Conservation (phyloP, 2,888 invertebrate species). For the Dorcus hopei region DNA sequence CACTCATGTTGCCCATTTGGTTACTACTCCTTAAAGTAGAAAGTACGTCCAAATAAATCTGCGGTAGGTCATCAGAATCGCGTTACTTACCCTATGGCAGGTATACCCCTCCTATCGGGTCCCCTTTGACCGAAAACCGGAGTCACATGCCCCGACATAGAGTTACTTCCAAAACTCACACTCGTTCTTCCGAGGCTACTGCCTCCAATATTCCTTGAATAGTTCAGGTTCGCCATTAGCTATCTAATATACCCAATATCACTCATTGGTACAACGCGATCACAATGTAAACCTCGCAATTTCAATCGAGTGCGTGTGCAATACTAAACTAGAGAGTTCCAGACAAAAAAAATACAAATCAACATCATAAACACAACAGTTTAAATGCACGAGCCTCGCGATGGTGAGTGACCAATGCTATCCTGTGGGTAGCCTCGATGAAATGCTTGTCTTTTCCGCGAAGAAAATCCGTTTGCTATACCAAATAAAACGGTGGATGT, state of each 20-base stretch:
- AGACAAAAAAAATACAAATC: constrained; percentile 38
- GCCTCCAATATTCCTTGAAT: constrained; percentile 86
- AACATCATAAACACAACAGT: constrained; percentile 36
- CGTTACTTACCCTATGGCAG: constrained; percentile 49
- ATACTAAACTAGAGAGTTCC: constrained; percentile 26
- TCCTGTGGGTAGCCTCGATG: constrained; percentile 19
- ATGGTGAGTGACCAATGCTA: constrained; percentile 30
- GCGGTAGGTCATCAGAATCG: too few relatives aligned
- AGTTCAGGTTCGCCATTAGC: constrained; percentile 92
- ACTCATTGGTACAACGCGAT: constrained; percentile 46
- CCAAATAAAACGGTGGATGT: constrained; percentile 37
- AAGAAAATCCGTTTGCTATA: constrained; percentile 32
- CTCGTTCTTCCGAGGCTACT: constrained; percentile 65
- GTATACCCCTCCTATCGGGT: constrained; percentile 69
- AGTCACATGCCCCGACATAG: constrained; percentile 73
- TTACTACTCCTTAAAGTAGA: constrained; percentile 52
- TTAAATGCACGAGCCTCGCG: constrained; percentile 34
- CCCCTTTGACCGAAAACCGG: constrained; percentile 79
- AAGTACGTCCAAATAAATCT: not conserved
- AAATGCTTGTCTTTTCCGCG: constrained; percentile 17
- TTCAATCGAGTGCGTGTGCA: constrained; percentile 10
- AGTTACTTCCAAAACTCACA: constrained; percentile 64
- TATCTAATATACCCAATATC: constrained; percentile 46
- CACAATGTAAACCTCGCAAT: constrained; percentile 11
- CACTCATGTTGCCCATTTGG: constrained; percentile 60